Base-by-base conservation (phyloP, 2,888 invertebrate species). In the Epinotia demarniana region DNA sequence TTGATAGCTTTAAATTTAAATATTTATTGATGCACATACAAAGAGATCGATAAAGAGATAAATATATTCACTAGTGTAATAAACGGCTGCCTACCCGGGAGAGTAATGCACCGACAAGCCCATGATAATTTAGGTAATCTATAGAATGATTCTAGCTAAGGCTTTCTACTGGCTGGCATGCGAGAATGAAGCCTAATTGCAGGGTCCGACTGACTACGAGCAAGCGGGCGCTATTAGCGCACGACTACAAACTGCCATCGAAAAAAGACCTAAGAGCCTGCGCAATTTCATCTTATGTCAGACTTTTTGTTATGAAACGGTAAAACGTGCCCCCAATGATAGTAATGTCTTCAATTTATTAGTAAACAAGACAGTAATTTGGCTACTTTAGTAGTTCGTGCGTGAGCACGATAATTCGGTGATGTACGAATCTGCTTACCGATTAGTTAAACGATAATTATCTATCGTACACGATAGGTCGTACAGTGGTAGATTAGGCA, bases 131-230 rank as follows among this genome's bases (percentile, higher is more conserved):
- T 64, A 57, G 63, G 33, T 72, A 64, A 71, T 77, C 70, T 60
- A 49, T 16, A 73, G 72, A 73, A 79, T 82, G 83, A 79, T 80
- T 84, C 79, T 77, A 78, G 74, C 79, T 77, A 78, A 73, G 73
- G 81, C 86, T 86, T 86, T 86, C 86, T 85, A 85, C 76, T 64
- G 77, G 80, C 39, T 60, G 23, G 33, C 19, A 18, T 66, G 73
- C 55, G 75, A 77, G 76, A 86, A 86, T 87, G 81, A 79, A 55
- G 39, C 64, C 76, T 76, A 72, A 72, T 76, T 72, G 61, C 57
- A 76, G 61, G 70, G 64, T 19, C 49, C 60, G 27, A 61, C 53
- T 76, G 60, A 62, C 68, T 74, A 68, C 62, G 57, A 62, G 12
- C 11, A 18, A 11, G 57, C 46, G 9, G 57, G 19, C 13, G 33